Percentiles rank a stretch among this genome's conserved stretches.
Evolutionary conservation across 37 sponge, comb jelly and placozoan species (phyloP).

Genomic region (Ianthella basta): DNA sequence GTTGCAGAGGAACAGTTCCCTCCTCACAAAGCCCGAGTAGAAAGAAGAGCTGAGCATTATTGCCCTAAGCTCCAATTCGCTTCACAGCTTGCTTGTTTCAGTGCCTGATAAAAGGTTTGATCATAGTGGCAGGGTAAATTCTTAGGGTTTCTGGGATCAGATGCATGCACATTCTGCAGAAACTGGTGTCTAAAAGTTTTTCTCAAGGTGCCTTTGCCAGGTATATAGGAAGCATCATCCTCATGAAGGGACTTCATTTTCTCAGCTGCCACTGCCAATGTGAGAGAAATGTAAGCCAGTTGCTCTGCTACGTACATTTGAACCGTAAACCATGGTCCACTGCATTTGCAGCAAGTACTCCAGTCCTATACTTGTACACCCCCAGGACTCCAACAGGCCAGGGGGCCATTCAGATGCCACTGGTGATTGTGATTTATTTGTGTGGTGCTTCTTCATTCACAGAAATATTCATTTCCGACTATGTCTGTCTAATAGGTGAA

Average conservation of each 20-base stretch:
- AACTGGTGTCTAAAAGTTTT: background rate
- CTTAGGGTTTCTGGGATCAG: background rate
- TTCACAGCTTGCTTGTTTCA: conserved; percentile 1
- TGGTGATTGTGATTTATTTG: too few relatives aligned
- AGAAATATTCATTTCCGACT: too few relatives aligned
- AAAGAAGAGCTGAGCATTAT: background rate
- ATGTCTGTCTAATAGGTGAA: too few relatives aligned
- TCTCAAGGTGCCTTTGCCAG: background rate
- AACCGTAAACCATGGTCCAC: background rate
- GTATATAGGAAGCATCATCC: background rate
- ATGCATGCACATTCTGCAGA: background rate
- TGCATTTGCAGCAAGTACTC: too few relatives aligned
- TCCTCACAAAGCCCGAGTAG: background rate
- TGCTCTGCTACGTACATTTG: background rate
- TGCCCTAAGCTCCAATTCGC: background rate
- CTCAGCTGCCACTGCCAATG: background rate
- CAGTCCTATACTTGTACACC: too few relatives aligned
- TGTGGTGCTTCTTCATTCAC: too few relatives aligned
- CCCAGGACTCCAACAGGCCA: background rate
- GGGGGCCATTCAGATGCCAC: too few relatives aligned
- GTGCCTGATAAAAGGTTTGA: background rate
- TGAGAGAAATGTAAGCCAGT: background rate
- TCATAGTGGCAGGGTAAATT: background rate
- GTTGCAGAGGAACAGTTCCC: background rate
- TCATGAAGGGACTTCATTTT: background rate